A percentile compares a stretch with the other conserved stretches of the same genome.
Evolutionary conservation across 2,113 vertebrate genomes (phyloP).

Genomic region (Anoplopoma fimbria): DNA sequence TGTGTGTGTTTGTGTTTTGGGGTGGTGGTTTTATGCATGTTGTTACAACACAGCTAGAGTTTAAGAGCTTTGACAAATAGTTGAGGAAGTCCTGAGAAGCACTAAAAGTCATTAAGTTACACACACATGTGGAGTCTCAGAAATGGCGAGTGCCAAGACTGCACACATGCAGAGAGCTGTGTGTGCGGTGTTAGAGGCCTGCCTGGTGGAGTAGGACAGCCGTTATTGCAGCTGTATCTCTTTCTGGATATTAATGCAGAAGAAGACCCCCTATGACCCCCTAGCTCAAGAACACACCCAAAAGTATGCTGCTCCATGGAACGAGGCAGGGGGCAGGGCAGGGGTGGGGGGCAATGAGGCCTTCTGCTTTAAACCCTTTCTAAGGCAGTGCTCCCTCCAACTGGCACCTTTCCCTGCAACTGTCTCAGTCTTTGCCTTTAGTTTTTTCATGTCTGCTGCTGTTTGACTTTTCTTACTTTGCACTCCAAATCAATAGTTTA

Average conservation of each 20-base stretch:
- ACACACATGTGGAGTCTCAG: background rate
- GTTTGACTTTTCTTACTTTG: background rate
- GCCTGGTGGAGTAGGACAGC: background rate
- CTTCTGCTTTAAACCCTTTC: background rate
- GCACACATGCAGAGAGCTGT: conserved; percentile 4
- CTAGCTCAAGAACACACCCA: conserved; percentile 27
- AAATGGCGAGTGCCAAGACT: background rate
- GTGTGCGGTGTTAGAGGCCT: background rate
- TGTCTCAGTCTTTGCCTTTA: background rate
- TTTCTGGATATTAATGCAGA: conserved; percentile 20
- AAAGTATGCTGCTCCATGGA: background rate
- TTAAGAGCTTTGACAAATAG: background rate
- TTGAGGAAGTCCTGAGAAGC: background rate
- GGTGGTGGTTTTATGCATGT: conserved; percentile 5
- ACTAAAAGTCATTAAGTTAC: background rate
- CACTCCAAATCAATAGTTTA: conserved; percentile 3
- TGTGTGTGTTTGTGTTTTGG: conserved; percentile 32
- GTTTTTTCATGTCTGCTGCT: background rate
- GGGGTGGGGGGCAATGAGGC: conserved; percentile 1
- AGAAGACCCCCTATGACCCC: conserved; percentile 46
- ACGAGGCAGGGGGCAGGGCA: background rate
- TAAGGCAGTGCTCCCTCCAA: background rate
- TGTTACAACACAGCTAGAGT: conserved; percentile 14
- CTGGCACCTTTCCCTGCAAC: background rate
- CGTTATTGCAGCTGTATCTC: conserved; percentile 29